Conservation (phyloP, 2,113 vertebrate genomes). For the Orthochromis indermauri region DNA sequence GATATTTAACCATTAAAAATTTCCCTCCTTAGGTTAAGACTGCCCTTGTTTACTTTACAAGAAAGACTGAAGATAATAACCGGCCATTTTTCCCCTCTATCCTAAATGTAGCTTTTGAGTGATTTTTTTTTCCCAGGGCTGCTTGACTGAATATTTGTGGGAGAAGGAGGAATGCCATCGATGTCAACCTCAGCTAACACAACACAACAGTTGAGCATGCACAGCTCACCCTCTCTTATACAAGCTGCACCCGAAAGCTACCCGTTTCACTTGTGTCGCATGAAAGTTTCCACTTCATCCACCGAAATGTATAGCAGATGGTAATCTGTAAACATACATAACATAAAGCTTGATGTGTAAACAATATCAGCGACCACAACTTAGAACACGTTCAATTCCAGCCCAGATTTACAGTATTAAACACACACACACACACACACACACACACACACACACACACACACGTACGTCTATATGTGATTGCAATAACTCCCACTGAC, state of each 20-base stretch:
- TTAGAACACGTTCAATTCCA: slow-evolving; percentile 2
- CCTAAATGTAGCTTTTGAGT: not conserved
- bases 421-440: not conserved
- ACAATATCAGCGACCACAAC: slow-evolving; percentile 33
- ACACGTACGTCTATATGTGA: slow-evolving; percentile 24
- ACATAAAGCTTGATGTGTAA: slow-evolving; percentile 27
- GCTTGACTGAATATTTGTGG: not conserved
- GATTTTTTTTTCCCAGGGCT: not conserved
- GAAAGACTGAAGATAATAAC: not conserved
- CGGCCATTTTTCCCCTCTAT: not conserved
- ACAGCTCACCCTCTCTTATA: slow-evolving; percentile 30
- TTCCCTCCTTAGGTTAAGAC: not conserved
- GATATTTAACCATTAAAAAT: not conserved
- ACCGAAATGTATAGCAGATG: slow-evolving; percentile 46
- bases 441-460: not conserved
- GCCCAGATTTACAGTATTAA: slow-evolving; percentile 21
- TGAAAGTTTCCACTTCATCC: slow-evolving; percentile 26
- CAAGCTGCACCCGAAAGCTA: not conserved
- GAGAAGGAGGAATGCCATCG: not conserved
- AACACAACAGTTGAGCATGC: slow-evolving; percentile 22
- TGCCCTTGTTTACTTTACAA: not conserved
- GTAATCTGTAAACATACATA: slow-evolving; percentile 33
- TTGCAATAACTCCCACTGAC: slow-evolving; percentile 25
- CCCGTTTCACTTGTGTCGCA: slow-evolving; percentile 14
- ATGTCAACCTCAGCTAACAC: slow-evolving; percentile 36